These are phyloP conservation scores for Scaptomyza graminum DNA, from an alignment of 1,140 invertebrate genomes.

Conservation along the genomic window DNA sequence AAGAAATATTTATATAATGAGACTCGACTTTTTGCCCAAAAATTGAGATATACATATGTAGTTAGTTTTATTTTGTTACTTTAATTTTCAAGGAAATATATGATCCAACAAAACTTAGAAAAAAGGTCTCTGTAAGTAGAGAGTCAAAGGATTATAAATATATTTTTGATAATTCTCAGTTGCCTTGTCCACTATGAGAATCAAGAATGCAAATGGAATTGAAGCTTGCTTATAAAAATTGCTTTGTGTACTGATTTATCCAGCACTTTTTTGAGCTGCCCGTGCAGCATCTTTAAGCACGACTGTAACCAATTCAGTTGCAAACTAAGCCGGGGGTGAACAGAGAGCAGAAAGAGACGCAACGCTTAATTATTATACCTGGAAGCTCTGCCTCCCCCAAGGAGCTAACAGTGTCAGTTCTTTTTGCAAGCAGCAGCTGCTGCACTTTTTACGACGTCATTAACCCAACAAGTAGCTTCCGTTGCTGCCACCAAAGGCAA, in stretches of 20 bases:
- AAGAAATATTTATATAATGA: no score
- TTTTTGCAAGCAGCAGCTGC: conserved; percentile 43
- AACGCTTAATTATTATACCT: conserved; percentile 51
- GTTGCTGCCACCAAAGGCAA: conserved; percentile 24
- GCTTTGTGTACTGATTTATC: not conserved
- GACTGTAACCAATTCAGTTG: conserved; percentile 16
- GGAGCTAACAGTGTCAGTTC: conserved; percentile 42
- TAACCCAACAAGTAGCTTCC: conserved; percentile 63
- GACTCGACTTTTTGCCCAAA: no score
- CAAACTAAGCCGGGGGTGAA: not conserved
- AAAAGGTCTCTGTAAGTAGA: no score
- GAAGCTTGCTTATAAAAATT: not conserved
- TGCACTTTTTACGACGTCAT: conserved; percentile 62
- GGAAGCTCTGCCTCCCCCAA: conserved; percentile 12
- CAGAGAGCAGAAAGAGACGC: conserved; percentile 2
- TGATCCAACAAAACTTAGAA: no score
- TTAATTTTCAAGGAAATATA: no score
- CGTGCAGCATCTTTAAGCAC: conserved; percentile 20
- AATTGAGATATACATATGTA: no score
- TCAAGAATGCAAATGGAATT: no score
- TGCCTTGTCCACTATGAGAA: no score
- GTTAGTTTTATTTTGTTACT: no score
- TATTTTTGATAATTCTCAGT: no score
- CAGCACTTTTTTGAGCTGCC: not conserved
- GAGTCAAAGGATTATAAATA: no score